Evolutionary conservation across 2,797 vertebrate genomes (phyloP), one percentile per base, ranked within the genome.

Genomic region (Dicrostonyx torquatus): DNA sequence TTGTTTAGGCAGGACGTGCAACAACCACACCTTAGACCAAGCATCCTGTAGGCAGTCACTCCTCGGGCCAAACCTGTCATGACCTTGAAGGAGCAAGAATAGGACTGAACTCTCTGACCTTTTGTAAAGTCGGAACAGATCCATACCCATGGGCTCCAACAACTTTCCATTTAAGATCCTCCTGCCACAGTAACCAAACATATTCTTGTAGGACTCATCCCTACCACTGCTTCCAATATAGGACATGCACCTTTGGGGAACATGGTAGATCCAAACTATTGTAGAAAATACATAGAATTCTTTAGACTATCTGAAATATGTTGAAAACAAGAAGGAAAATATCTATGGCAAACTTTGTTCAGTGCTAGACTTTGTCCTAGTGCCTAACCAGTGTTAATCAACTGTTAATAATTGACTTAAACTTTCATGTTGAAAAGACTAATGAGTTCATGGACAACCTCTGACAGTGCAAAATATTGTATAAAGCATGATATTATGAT

Each of bases 291-390:
- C 6, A 45, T 45, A 84, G 24, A 87, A 87, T 87, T 93, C 72
- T 68, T 77, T 2, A 83, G 48, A 90, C 84, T 91, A 50, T 45
- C 9, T 66, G 45, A 90, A 70, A 37, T n/a, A 76, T 60, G 77
- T 20, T 80, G 43, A 93, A 93, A 94, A 55, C 11, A 73, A 80
- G 43, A 72, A 68, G 79, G 29, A 93, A 80, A 70, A 34, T n/a
- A 12, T 45, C 31, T 73, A 50, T 68, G 15, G 73, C 45, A 80
- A 87, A 72, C 2, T 37, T 53, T 77, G 12, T 89, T 18, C 77
- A 12, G 31, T n/a, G 37, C 58, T 58, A 85, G 31, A 90, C 26
- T 82, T 29, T 82, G 1, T 37, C 77, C 26, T 83, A 48, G 45
- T 78, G 11, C 29, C 13, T 68, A 15, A 78, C 70, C 20, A 86